Conservation (phyloP, 2,797 vertebrate species). For the Crax fasciolata region DNA sequence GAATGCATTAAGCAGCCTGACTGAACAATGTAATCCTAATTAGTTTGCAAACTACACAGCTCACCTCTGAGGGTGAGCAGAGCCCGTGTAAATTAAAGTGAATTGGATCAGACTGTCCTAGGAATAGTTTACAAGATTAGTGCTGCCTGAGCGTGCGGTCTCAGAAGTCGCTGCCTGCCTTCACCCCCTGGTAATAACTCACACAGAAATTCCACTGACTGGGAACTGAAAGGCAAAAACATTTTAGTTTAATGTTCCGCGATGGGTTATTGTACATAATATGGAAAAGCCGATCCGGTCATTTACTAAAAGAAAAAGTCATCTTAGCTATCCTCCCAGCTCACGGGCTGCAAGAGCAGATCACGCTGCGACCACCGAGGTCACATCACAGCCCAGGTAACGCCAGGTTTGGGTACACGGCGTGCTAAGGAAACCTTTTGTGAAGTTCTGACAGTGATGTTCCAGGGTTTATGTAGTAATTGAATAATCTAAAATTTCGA, state of each 20-base stretch:
- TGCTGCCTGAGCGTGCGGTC: neutral
- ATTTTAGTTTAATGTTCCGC: neutral
- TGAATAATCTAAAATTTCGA: slow-evolving; percentile 77
- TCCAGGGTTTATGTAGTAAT: slow-evolving; percentile 61
- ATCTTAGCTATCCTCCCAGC: neutral
- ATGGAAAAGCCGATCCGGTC: neutral
- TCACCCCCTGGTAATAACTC: neutral
- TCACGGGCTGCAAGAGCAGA: neutral
- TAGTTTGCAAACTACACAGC: slow-evolving; percentile 17
- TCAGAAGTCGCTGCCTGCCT: neutral
- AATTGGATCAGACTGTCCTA: neutral
- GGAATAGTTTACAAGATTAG: neutral
- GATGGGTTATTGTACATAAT: neutral
- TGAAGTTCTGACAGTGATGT: slow-evolving; percentile 6
- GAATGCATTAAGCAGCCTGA: neutral
- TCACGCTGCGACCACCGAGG: neutral
- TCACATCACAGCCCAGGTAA: neutral
- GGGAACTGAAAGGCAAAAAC: neutral
- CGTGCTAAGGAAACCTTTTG: neutral
- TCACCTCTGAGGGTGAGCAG: slow-evolving; percentile 24
- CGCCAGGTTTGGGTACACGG: accelerated
- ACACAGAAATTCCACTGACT: neutral
- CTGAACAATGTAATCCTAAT: slow-evolving; percentile 30
- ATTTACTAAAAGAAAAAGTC: neutral
- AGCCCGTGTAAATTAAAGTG: neutral